phyloP scores from a whole-genome alignment of 2,888 invertebrate species.

The Punctoribates punctum region DNA sequence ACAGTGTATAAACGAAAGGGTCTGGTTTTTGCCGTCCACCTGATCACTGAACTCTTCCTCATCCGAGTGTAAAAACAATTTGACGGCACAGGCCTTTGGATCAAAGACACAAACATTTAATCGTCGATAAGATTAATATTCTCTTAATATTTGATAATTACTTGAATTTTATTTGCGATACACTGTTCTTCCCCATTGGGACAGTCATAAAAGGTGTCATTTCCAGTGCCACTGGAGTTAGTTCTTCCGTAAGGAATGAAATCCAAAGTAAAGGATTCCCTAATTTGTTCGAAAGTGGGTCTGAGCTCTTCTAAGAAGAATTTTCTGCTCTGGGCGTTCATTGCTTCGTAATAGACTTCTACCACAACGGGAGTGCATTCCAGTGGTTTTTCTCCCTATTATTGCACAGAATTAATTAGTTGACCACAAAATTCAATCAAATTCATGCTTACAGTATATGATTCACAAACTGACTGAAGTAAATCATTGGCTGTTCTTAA shows the following conservation, averaged over 20 bases:
- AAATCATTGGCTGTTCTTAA: constrained; percentile 28
- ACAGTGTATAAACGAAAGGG: constrained; percentile 35
- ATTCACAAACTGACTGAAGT: constrained; percentile 35
- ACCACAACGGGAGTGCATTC: constrained; percentile 40
- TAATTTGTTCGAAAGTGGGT: constrained; percentile 28
- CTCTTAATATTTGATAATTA: too few species aligned
- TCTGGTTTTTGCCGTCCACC: constrained; percentile 41
- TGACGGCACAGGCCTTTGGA: constrained; percentile 37
- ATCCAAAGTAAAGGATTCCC: constrained; percentile 36
- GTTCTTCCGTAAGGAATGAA: constrained; percentile 37
- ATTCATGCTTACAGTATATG: constrained; percentile 20
- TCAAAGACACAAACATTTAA: too few species aligned
- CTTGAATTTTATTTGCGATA: constrained; percentile 39
- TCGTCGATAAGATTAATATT: too few species aligned
- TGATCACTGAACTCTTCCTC: neutral
- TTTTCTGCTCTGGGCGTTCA: constrained; percentile 34
- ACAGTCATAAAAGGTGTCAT: constrained; percentile 23
- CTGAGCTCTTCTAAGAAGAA: constrained; percentile 38
- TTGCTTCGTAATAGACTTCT: constrained; percentile 35
- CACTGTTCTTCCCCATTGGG: neutral
- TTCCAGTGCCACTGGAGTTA: neutral
- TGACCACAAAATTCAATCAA: neutral
- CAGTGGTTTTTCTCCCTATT: constrained; percentile 38
- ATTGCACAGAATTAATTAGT: neutral
- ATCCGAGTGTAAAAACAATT: constrained; percentile 13